Conservation (phyloP, 30 jellyfish, hydroid and myxozoan species). For the Hydractinia symbiolongicarpus region DNA sequence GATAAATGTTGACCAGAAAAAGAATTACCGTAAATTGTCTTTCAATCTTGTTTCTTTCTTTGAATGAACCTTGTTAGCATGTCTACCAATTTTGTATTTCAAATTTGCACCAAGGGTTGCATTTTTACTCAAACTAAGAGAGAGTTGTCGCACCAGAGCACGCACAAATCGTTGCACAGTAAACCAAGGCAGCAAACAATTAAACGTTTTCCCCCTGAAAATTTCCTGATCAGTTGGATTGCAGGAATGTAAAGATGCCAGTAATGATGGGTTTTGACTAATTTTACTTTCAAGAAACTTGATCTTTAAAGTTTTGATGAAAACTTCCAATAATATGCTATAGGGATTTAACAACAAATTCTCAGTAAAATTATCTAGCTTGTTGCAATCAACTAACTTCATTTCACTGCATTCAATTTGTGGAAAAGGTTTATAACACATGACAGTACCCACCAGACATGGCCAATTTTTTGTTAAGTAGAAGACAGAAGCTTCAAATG, state of each 20-base stretch:
- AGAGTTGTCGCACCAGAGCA: conserved; percentile 72
- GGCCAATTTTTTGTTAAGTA: conserved; percentile 54
- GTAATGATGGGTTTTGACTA: conserved; percentile 21
- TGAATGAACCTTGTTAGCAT: conserved; percentile 38
- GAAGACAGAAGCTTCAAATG: conserved; percentile 38
- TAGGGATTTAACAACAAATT: conserved; percentile 37
- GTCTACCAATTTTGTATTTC: conserved; percentile 56
- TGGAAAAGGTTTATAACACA: conserved; percentile 21
- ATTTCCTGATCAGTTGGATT: conserved; percentile 20
- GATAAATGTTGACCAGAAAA: conserved; percentile 11
- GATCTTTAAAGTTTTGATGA: conserved; percentile 24
- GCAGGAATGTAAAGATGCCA: conserved; percentile 14
- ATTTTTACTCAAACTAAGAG: conserved; percentile 56
- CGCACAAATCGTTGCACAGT: conserved; percentile 66
- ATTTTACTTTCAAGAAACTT: conserved; percentile 9
- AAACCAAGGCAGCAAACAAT: conserved; percentile 24
- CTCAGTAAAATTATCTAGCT: conserved; percentile 40
- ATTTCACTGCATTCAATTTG: background rate
- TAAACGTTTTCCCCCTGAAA: conserved; percentile 17
- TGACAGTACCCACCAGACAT: conserved; percentile 35
- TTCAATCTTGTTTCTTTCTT: conserved; percentile 38
- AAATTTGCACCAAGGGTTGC: conserved; percentile 35
- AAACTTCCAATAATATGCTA: conserved; percentile 27
- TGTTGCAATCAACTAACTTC: conserved; percentile 2
- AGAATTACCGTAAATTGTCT: conserved; percentile 38